These are phyloP conservation scores for Acromyrmex charruanus DNA, from an alignment of 1,140 invertebrate genomes.

Conservation along the genomic window DNA sequence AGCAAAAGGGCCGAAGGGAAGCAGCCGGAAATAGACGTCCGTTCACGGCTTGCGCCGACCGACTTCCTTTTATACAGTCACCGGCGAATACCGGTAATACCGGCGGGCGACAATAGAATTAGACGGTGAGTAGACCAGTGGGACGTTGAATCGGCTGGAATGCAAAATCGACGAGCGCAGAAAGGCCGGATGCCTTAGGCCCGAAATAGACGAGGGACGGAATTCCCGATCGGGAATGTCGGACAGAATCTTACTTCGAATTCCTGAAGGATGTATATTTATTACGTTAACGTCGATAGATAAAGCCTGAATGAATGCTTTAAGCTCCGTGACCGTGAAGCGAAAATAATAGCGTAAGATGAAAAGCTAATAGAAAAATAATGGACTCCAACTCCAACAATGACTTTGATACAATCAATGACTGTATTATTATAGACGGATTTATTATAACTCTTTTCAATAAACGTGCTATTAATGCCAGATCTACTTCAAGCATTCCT, in stretches of 20 bases:
- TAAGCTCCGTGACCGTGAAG: not conserved
- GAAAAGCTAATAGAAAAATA: conserved; percentile 3
- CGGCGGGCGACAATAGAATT: conserved; percentile 78
- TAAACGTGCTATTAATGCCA: not conserved
- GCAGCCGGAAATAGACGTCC: conserved; percentile 69
- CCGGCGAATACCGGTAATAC: conserved; percentile 55
- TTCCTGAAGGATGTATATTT: not conserved
- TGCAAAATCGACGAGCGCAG: conserved; percentile 75
- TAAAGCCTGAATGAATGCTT: not conserved
- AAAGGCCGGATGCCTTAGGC: conserved; percentile 25
- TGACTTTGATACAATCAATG: not conserved
- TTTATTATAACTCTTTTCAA: not conserved
- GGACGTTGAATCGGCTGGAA: conserved; percentile 78
- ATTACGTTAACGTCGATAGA: conserved; percentile 20
- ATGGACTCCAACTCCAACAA: not conserved
- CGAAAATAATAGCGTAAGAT: conserved; percentile 3
- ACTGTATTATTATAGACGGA: not conserved
- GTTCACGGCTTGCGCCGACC: not conserved
- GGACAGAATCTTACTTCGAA: not conserved
- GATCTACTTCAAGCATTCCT: not conserved
- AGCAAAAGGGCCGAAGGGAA: not conserved
- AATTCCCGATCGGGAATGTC: conserved; percentile 43
- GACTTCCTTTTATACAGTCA: conserved; percentile 78
- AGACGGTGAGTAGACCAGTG: conserved; percentile 82
- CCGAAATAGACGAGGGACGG: conserved; percentile 55